A percentile compares a stretch with the other conserved stretches of the same genome.
Evolutionary conservation across 2,113 vertebrate genomes (phyloP).

Genomic region (Rhynchopsitta pachyrhyncha): DNA sequence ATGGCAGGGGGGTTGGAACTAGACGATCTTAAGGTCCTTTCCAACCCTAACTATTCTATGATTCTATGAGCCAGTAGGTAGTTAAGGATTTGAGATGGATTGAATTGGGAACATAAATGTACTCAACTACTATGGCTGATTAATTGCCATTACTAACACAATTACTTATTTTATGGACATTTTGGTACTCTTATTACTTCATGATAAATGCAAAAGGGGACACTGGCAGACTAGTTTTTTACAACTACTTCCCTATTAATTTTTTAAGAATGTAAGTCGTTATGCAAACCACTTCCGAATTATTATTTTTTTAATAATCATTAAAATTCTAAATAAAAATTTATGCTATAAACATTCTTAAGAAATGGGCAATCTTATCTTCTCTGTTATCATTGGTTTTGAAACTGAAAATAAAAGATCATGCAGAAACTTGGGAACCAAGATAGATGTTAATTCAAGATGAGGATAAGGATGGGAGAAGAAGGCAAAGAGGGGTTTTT

Average conservation of each 20-base stretch:
- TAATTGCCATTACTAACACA: conserved; percentile 5
- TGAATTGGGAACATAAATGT: background rate
- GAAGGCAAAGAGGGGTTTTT: background rate
- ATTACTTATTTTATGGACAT: conserved; percentile 22
- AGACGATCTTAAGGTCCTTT: background rate
- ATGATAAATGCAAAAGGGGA: background rate
- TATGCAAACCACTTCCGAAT: conserved; percentile 7
- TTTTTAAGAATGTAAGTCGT: conserved; percentile 39
- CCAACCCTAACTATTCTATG: background rate
- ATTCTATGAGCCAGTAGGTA: background rate
- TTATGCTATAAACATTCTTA: background rate
- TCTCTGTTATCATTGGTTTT: background rate
- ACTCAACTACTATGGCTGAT: background rate
- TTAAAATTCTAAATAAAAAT: background rate
- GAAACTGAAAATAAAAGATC: background rate
- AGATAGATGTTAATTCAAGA: background rate
- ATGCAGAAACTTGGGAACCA: background rate
- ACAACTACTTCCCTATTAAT: conserved; percentile 8
- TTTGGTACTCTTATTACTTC: background rate
- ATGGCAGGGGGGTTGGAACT: background rate
- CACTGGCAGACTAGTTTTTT: background rate
- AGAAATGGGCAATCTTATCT: background rate
- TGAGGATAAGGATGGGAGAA: background rate
- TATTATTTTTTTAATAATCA: background rate
- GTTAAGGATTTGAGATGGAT: background rate